Conservation (phyloP, 2,797 vertebrate genomes). For the Acanthis flammea region DNA sequence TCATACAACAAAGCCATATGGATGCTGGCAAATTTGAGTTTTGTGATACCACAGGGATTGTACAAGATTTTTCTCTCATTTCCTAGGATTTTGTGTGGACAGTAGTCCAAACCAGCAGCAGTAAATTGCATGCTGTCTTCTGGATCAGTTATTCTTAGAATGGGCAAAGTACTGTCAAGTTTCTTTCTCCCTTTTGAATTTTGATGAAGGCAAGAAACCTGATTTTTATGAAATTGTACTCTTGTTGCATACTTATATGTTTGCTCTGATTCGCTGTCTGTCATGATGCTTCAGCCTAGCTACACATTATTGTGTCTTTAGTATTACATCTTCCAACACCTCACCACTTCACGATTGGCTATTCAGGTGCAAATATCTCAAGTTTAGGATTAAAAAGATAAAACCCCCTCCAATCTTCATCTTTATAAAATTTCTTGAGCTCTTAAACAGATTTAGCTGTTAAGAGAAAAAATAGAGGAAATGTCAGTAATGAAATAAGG, state of each 20-base stretch:
- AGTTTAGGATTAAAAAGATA: not conserved
- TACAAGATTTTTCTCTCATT: not conserved
- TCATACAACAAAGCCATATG: not conserved
- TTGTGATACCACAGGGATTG: not conserved
- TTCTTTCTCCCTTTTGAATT: not conserved
- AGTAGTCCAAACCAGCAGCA: not conserved
- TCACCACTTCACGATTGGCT: not conserved
- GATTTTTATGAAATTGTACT: not conserved
- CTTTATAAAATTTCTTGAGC: not conserved
- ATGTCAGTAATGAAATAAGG: not conserved
- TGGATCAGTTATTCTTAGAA: not conserved
- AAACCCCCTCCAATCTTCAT: accelerated
- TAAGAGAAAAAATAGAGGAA: not conserved
- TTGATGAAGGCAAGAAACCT: not conserved
- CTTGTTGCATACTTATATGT: not conserved
- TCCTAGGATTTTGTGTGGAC: not conserved
- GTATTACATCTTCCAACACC: not conserved
- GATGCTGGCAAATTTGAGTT: not conserved
- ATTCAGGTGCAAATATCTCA: not conserved
- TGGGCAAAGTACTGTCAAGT: not conserved
- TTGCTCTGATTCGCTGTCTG: not conserved
- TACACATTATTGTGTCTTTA: not conserved
- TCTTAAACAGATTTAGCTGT: not conserved
- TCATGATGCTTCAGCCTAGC: not conserved
- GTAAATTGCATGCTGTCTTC: not conserved